Evolutionary conservation across 2,797 vertebrate genomes (phyloP).

Genomic region (Enteromius fasciolatus): DNA sequence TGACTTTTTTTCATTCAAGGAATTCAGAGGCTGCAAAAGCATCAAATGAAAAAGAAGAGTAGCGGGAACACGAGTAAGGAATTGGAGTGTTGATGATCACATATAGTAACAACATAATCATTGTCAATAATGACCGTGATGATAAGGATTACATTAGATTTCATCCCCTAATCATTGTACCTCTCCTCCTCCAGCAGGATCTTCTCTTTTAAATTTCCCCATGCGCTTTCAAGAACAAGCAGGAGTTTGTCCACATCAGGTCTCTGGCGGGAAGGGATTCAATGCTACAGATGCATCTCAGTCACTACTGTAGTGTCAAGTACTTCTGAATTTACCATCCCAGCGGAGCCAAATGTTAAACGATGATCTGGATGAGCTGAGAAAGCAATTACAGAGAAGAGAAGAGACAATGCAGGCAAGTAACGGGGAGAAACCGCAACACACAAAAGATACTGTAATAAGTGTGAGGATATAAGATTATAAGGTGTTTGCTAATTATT

Average conservation of each 20-base stretch:
- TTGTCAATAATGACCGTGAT: background rate
- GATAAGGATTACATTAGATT: background rate
- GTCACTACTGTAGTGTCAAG: background rate
- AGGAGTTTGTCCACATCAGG: slow-evolving; percentile 6
- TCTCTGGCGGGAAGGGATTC: background rate
- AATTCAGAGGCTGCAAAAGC: background rate
- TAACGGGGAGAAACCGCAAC: background rate
- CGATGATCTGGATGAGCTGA: background rate
- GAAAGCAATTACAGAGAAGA: background rate
- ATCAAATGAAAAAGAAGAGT: background rate
- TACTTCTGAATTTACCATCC: background rate
- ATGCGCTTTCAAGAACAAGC: background rate
- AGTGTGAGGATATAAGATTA: background rate
- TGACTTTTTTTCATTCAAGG: background rate
- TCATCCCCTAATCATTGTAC: background rate
- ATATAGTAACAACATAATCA: background rate
- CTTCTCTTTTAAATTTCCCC: background rate
- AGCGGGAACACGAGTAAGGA: background rate
- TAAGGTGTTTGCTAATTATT: background rate
- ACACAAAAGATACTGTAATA: background rate
- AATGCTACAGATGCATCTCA: background rate
- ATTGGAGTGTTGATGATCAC: background rate
- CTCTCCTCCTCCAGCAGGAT: background rate
- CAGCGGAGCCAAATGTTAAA: background rate
- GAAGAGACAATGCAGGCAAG: background rate